Base-by-base conservation (phyloP, 2,888 invertebrate genomes). In the Tenthredo mesomela region DNA sequence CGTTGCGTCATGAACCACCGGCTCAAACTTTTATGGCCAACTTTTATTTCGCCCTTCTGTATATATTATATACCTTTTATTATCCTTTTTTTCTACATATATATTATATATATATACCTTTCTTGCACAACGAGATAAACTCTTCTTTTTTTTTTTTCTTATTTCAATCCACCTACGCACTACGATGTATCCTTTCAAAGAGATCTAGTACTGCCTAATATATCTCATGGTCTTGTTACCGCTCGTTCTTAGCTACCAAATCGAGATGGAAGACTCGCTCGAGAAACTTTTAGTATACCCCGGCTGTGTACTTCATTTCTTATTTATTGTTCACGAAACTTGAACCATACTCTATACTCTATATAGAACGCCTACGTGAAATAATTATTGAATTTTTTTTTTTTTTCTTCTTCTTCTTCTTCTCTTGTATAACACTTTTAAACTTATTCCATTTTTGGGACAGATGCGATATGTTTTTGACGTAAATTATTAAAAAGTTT, bases 191-290 rank as follows among this genome's bases (percentile, higher is more conserved):
- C 80, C 21, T 61, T 25, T 61, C 10, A 40, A 80, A 80, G 80
- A 61, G 40, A 80, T 80, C 80, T 58, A 58, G 61, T 58, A 61
- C 37, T 80, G 40, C 61, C 80, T 80, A 40, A 80, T 40, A 40
- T 58, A 61, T 80, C 58, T 80, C 61, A 80, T 40, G 80, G 40
- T 4, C 40, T 78, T 80, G 80, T 80, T 80, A 37, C 58, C 21
- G 18, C 58, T 58, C 40, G 15, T 37, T 61, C 40, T 29, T 40
- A n/a, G 37, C 58, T 61, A 61, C 80, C 80, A 80, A 80, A 80
- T 40, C 58, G 80, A 80, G 80, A 80, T 61, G 40, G 80, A 80
- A 40, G 80, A 80, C 80, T 21, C 12, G 15, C n/a, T n/a, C 58
- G 61, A 80, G 25, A 61, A 61, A 80, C 80, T 80, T 80, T 61